phyloP scores from a whole-genome alignment of 2,113 vertebrate genomes.

The western clawed frog (Xenopus tropicalis) region UCB_Xtro_10.0 CM004449.2:64312501-64313000 shows the following conservation, averaged over 20 bases:
- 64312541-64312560: slow-evolving; percentile 14
- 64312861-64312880: too few relatives aligned
- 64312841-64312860: background rate
- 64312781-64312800: background rate
- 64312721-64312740: background rate
- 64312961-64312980: too few relatives aligned
- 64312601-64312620: slow-evolving; percentile 36
- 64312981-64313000: too few relatives aligned
- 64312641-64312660: slow-evolving; percentile 41
- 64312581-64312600: slow-evolving; percentile 17
- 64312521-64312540: slow-evolving; percentile 11
- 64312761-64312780: background rate
- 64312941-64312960: too few relatives aligned
- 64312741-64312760: background rate
- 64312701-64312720: slow-evolving; percentile 9
- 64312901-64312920: too few relatives aligned
- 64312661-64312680: slow-evolving; percentile 34
- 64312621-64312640: slow-evolving; percentile 29
- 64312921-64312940: too few relatives aligned
- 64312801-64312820: background rate
- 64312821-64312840: background rate
- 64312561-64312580: slow-evolving; percentile 17
- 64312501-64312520: background rate
- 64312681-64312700: slow-evolving; percentile 12
- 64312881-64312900: too few relatives aligned